phyloP scores from a whole-genome alignment of 2,797 vertebrate genomes.

The Oceanodroma leucorhoa region DNA sequence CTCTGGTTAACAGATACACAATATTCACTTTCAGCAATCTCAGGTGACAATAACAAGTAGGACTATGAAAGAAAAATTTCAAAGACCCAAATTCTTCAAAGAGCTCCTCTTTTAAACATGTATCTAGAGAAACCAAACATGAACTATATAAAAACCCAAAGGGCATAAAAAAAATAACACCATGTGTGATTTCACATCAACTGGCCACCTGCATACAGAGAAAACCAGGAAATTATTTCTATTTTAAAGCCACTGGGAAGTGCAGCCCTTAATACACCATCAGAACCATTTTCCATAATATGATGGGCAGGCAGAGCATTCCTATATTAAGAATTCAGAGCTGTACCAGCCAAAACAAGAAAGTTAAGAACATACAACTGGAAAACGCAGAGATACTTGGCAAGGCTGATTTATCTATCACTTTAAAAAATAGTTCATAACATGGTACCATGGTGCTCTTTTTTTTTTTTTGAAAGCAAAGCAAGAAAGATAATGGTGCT shows the following conservation, averaged over 20 bases:
- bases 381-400: not conserved
- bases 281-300: not conserved
- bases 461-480: not conserved
- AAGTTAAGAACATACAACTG: not conserved
- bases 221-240: not conserved
- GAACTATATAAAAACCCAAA: not conserved
- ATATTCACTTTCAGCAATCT: not conserved
- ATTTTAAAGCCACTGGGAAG: not conserved
- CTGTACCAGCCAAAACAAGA: not conserved
- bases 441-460: accelerated
- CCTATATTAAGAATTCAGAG: not conserved
- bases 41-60: not conserved
- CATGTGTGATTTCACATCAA: not conserved
- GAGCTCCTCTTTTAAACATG: not conserved
- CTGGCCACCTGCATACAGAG: not conserved
- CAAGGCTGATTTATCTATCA: not conserved
- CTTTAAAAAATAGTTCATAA: not conserved
- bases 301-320: not conserved
- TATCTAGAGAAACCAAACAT: not conserved
- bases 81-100: not conserved
- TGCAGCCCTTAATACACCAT: not conserved
- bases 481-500: not conserved
- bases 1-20: not conserved
- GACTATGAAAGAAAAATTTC: not conserved
- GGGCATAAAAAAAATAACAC: not conserved